These are phyloP conservation scores for Marmota monax DNA, from an alignment of 2,113 vertebrate species.

Conservation along the genomic window DNA sequence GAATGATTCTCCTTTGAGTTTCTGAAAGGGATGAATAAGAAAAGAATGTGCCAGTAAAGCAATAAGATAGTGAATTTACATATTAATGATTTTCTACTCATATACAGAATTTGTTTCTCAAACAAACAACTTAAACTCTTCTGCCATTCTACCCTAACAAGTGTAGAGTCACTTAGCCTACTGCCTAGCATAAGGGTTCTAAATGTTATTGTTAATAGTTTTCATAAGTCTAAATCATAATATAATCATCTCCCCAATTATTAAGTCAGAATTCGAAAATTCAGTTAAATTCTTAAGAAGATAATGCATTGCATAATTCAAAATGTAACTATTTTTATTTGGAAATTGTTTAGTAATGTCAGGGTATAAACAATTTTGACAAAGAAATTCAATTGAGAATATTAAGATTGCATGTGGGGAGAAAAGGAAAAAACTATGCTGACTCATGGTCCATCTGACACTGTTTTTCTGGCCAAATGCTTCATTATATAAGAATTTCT, in stretches of 20 bases:
- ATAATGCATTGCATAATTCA: background rate
- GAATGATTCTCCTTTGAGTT: constrained; percentile 68
- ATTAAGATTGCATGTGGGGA: background rate
- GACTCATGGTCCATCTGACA: constrained; percentile 68
- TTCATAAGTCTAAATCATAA: background rate
- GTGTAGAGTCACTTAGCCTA: background rate
- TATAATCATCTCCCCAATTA: background rate
- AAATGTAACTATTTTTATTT: background rate
- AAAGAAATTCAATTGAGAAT: background rate
- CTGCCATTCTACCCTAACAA: background rate
- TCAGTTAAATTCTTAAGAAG: background rate
- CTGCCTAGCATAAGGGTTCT: background rate
- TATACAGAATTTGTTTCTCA: constrained; percentile 45
- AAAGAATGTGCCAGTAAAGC: constrained; percentile 75
- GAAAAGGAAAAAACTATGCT: background rate
- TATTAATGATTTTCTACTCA: constrained; percentile 60
- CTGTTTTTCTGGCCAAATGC: constrained; percentile 65
- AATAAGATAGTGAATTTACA: constrained; percentile 51
- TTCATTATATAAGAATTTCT: constrained; percentile 60
- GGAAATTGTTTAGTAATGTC: background rate
- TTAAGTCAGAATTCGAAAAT: constrained; percentile 14
- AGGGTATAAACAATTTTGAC: background rate
- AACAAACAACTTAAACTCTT: constrained; percentile 12
- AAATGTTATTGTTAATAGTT: background rate
- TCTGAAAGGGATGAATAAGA: constrained; percentile 62